phyloP scores from a whole-genome alignment of 2,888 invertebrate genomes.

The Aleiodes leptofemur region DNA sequence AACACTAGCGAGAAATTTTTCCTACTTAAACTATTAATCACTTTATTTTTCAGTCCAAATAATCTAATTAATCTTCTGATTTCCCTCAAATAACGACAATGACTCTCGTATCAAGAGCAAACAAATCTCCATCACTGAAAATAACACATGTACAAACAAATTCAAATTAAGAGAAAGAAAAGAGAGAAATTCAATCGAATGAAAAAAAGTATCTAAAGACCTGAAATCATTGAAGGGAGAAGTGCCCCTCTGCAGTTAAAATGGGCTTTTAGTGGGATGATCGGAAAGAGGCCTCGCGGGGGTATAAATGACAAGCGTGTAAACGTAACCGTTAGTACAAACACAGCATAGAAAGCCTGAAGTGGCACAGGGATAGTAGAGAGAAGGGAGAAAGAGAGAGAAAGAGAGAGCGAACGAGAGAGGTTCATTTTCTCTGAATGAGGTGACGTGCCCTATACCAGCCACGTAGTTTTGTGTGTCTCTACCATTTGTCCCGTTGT shows the following conservation, averaged over 20 bases:
- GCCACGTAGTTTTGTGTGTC: slow-evolving; percentile 56
- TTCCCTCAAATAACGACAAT: too few species aligned
- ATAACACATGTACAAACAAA: slow-evolving; percentile 44
- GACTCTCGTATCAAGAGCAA: neutral
- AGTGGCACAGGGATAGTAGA: slow-evolving; percentile 10
- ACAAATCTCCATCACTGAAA: neutral
- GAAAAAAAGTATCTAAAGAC: slow-evolving; percentile 20
- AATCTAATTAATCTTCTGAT: slow-evolving; percentile 10
- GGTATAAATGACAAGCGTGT: slow-evolving; percentile 49
- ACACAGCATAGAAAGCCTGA: slow-evolving; percentile 15
- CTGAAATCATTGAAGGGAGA: slow-evolving; percentile 27
- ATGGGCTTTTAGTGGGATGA: slow-evolving; percentile 47
- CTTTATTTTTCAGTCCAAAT: neutral
- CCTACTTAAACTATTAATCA: too few species aligned
- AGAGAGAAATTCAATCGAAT: slow-evolving; percentile 28
- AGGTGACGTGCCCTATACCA: slow-evolving; percentile 32
- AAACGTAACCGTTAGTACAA: slow-evolving; percentile 39
- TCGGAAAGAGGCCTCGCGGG: slow-evolving; percentile 47
- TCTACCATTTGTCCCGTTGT: slow-evolving; percentile 65
- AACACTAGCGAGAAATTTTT: neutral
- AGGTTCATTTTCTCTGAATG: slow-evolving; percentile 27
- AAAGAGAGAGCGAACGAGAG: neutral
- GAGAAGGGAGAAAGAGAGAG: neutral
- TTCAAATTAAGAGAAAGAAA: slow-evolving; percentile 6
- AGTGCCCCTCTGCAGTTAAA: slow-evolving; percentile 33